Conservation (phyloP, 2,888 invertebrate species). For the Acrocera orbiculus region DNA sequence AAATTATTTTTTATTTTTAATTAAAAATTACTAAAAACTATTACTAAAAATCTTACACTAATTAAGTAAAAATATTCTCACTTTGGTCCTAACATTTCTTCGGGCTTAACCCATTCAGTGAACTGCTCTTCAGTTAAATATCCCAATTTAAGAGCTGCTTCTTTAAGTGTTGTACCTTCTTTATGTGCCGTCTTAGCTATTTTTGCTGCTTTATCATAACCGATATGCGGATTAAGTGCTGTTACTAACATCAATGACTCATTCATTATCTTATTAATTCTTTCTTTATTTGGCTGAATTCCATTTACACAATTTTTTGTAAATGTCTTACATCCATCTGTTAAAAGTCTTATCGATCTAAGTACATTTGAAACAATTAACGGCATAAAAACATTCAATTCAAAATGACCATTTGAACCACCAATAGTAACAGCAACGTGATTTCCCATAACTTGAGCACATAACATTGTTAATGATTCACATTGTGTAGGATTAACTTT, state of each 20-base stretch:
- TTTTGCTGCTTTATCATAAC: constrained; percentile 89
- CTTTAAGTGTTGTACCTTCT: constrained; percentile 72
- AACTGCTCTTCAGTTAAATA: constrained; percentile 70
- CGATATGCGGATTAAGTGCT: constrained; percentile 91
- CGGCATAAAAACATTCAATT: constrained; percentile 96
- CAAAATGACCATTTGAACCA: constrained; percentile 93
- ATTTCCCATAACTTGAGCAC: constrained; percentile 95
- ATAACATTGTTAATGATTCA: constrained; percentile 94
- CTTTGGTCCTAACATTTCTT: constrained; percentile 46
- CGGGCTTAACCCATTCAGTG: constrained; percentile 75
- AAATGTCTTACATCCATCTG: constrained; percentile 67
- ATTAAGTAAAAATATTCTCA: too few relatives aligned
- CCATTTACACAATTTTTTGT: constrained; percentile 73
- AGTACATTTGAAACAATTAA: constrained; percentile 88
- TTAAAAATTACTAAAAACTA: too few relatives aligned
- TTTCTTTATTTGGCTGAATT: constrained; percentile 55
- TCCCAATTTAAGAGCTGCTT: constrained; percentile 70
- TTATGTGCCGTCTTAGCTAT: constrained; percentile 95
- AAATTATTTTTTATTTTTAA: too few relatives aligned
- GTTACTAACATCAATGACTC: constrained; percentile 97
- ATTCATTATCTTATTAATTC: constrained; percentile 67
- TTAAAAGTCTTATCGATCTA: constrained; percentile 63
- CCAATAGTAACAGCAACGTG: constrained; percentile 86
- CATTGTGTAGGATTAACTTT: constrained; percentile 99
- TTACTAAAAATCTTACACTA: too few relatives aligned